Percentiles rank a stretch among this genome's conserved stretches.
These are phyloP conservation scores for Plectropomus leopardus DNA, from an alignment of 2,113 vertebrate genomes.

Conservation along the genomic window DNA sequence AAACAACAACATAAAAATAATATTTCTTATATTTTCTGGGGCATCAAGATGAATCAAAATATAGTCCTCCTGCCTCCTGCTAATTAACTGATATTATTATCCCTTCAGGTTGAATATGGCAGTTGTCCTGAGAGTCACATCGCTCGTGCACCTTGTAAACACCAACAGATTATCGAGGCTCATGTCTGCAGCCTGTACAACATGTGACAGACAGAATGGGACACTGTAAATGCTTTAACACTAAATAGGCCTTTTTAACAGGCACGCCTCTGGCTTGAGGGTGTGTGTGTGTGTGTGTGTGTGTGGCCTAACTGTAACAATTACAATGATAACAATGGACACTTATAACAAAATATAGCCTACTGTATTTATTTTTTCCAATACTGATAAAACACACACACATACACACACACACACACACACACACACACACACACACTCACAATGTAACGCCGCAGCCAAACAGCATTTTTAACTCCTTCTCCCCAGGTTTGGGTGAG, in stretches of 20 bases:
- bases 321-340: not conserved
- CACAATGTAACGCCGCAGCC: not conserved
- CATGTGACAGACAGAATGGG: not conserved
- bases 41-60: not conserved
- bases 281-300: slow-evolving; percentile 4
- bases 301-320: not conserved
- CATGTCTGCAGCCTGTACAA: not conserved
- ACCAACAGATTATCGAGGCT: slow-evolving; percentile 2
- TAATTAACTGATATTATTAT: not conserved
- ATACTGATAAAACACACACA: not conserved
- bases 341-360: not conserved
- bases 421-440: too few relatives aligned
- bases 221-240: slow-evolving; percentile 10
- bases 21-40: not conserved
- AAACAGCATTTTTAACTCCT: not conserved
- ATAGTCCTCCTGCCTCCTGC: too few relatives aligned
- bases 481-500: slow-evolving; percentile 91
- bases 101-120: not conserved
- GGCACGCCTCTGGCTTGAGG: slow-evolving; percentile 5
- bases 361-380: not conserved
- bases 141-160: slow-evolving; percentile 11
- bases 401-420: too few relatives aligned
- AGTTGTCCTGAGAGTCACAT: not conserved
- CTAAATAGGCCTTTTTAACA: slow-evolving; percentile 30
- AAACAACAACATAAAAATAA: not conserved